Conservation (phyloP, 2,113 vertebrate genomes). For the Setophaga petechia region DNA sequence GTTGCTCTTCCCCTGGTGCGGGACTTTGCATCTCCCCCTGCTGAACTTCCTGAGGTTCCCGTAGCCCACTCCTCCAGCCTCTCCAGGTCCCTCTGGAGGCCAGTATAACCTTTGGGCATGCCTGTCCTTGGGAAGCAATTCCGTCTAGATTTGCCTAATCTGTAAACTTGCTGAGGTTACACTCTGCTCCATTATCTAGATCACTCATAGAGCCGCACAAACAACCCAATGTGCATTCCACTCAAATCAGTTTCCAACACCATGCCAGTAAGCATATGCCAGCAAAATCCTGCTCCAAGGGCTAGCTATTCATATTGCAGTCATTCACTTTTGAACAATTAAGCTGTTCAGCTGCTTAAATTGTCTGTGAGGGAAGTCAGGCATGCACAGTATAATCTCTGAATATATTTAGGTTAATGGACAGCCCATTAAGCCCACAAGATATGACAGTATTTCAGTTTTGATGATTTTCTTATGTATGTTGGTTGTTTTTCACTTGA, state of each 20-base stretch:
- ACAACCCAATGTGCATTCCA: accelerated
- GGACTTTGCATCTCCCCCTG: neutral
- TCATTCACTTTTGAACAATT: neutral
- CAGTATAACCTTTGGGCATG: neutral
- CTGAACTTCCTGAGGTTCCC: neutral
- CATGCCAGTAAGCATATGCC: accelerated
- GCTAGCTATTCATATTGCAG: neutral
- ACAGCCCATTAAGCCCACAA: neutral
- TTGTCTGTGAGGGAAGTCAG: neutral
- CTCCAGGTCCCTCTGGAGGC: neutral
- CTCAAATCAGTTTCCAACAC: neutral
- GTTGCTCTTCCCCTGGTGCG: neutral
- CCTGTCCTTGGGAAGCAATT: neutral
- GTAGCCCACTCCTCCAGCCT: neutral
- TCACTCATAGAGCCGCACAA: neutral
- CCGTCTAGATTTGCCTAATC: neutral
- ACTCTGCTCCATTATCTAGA: neutral
- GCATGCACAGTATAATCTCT: neutral
- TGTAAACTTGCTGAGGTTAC: neutral
- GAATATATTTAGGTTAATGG: neutral
- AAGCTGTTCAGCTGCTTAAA: neutral
- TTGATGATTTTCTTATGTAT: neutral
- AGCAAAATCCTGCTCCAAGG: neutral
- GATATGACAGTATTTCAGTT: neutral
- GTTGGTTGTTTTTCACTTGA: neutral